These are phyloP conservation scores for Dynastes hyllus DNA, from an alignment of 2,888 invertebrate genomes.

Conservation along the genomic window DNA sequence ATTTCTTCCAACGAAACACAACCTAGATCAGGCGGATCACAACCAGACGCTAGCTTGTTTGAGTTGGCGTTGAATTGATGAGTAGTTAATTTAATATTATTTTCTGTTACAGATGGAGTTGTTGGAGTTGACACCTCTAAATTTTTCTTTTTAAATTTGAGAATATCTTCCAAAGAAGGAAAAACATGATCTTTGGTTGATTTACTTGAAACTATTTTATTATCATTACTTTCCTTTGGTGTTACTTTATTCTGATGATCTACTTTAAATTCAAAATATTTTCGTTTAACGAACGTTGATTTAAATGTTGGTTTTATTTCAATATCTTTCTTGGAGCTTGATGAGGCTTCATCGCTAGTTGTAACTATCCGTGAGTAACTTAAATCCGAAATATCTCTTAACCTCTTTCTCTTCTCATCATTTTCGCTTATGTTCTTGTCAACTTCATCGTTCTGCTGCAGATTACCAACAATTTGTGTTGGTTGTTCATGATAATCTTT, in stretches of 20 bases:
- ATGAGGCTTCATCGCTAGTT: neutral
- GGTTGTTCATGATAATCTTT: conserved; percentile 21
- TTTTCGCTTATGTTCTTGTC: neutral
- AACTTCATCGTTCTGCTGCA: neutral
- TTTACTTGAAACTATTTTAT: neutral
- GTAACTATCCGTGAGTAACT: conserved; percentile 13
- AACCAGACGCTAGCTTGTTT: neutral
- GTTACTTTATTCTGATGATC: neutral
- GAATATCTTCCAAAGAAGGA: conserved; percentile 34
- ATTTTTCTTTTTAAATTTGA: conserved; percentile 24
- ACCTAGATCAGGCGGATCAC: neutral
- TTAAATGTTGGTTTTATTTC: neutral
- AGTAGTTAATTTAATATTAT: neutral
- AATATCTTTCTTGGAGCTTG: neutral
- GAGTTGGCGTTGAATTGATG: neutral
- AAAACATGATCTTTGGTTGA: conserved; percentile 8
- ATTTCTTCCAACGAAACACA: conserved; percentile 25
- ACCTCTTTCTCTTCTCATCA: neutral
- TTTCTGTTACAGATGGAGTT: neutral
- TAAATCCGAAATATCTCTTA: conserved; percentile 28
- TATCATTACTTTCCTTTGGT: neutral
- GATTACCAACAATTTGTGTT: conserved; percentile 9
- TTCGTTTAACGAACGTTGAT: neutral
- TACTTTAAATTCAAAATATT: conserved; percentile 20
- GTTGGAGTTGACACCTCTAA: neutral